Base-by-base conservation (phyloP, 2,888 invertebrate genomes). In the Amblyjoppa fuscipennis region DNA sequence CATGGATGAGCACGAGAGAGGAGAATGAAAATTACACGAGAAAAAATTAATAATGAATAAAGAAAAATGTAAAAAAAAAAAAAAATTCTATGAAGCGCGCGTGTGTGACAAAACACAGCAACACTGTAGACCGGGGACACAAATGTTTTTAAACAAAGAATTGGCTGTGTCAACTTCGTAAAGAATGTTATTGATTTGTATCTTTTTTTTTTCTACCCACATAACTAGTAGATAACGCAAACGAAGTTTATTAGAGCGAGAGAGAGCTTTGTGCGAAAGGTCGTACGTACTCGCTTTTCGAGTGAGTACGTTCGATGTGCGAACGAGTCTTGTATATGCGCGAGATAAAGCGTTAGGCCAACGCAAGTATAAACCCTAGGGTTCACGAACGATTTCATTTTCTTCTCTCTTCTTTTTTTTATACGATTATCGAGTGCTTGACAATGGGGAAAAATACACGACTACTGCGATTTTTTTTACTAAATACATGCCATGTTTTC, bases 141-240 rank as follows among this genome's bases (percentile, higher is more conserved):
- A 87, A 88, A 88, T 89, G 88, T 89, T 89, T 90, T 68, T 66
- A 34, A 89, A 90, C 90, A 92, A 91, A 91, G 90, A 91, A 92
- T 91, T 91, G 92, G 91, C 92, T 92, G 92, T 91, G 92, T 91
- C 90, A 89, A 90, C 89, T 87, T 91, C 90, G 89, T 91, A 90
- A 91, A 88, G 78, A 83, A 82, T 90, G 89, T 89, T 91, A 89
- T 90, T 91, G 89, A 90, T 91, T 91, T 89, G 77, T 89, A 89
- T 87, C 49, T 82, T 78, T 73, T 79, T 81, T 86, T 64, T 84
- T 45, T 75, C 28, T 83, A 34, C 71, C 88, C 88, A 88, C 91
- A 91, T 89, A 88, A 88, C 59, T 89, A 87, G 87, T 88, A 86
- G 75, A 85, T 66, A 75, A 71, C 76, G 73, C 41, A 61, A 76